These are phyloP conservation scores for Sialia sialis DNA, from an alignment of 2,113 vertebrate species.

Conservation along the genomic window DNA sequence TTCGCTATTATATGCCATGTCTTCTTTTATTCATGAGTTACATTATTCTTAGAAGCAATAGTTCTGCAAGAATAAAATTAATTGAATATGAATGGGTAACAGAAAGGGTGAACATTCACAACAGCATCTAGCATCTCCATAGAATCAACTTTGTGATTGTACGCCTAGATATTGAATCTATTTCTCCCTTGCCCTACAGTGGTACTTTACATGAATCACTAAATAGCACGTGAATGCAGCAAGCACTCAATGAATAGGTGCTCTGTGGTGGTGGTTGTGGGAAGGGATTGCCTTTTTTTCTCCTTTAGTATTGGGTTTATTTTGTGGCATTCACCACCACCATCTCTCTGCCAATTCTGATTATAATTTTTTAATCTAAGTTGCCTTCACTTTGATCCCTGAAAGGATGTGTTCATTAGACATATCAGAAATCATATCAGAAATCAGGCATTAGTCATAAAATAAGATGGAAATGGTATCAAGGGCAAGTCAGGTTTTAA, in stretches of 20 bases:
- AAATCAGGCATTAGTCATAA: background rate
- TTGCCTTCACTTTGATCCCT: background rate
- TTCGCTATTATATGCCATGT: background rate
- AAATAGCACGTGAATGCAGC: background rate
- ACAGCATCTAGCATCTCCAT: background rate
- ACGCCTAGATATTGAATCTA: background rate
- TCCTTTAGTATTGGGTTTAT: background rate
- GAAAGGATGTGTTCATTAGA: background rate
- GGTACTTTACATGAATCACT: background rate
- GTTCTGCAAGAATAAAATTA: background rate
- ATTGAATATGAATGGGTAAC: background rate
- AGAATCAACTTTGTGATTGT: background rate
- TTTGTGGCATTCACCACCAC: background rate
- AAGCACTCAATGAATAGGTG: background rate
- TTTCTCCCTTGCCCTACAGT: background rate
- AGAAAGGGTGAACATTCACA: background rate
- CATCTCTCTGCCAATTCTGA: fast-evolving
- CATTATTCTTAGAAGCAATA: background rate
- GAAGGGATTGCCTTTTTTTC: background rate
- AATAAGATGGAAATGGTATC: background rate
- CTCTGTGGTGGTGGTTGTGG: background rate
- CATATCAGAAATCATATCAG: no score
- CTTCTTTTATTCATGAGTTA: conserved; percentile 29
- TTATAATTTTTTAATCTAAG: background rate
- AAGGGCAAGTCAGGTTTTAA: background rate